A percentile compares a stretch with the other conserved stretches of the same genome.
Evolutionary conservation across 2,888 invertebrate species (phyloP).

Genomic region (Gymnosoma rotundatum): DNA sequence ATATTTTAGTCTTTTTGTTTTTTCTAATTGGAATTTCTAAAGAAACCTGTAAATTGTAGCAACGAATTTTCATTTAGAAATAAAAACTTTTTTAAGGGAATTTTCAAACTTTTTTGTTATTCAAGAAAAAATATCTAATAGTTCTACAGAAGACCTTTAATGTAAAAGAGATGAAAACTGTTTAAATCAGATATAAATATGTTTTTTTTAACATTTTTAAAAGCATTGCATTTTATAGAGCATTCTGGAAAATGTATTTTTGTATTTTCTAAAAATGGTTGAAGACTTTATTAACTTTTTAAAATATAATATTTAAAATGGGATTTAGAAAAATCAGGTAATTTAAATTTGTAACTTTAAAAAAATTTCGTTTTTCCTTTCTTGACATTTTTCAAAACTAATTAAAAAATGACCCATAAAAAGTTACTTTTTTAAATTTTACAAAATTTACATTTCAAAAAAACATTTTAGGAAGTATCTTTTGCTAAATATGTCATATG

Average conservation of each 20-base stretch:
- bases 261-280: too few relatives aligned
- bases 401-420: neutral
- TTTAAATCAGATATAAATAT: too few relatives aligned
- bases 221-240: too few relatives aligned
- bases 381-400: neutral
- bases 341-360: too few relatives aligned
- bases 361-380: too few relatives aligned
- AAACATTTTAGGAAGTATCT: neutral
- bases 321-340: too few relatives aligned
- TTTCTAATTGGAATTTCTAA: conserved; percentile 7
- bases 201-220: too few relatives aligned
- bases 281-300: too few relatives aligned
- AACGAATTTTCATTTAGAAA: conserved; percentile 3
- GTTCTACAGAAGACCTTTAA: neutral
- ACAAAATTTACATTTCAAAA: neutral
- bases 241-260: too few relatives aligned
- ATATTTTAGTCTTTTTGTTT: conserved; percentile 10
- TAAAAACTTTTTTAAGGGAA: neutral
- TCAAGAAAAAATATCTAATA: neutral
- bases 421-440: neutral
- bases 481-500: neutral
- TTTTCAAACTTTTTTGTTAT: conserved; percentile 1
- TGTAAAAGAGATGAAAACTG: neutral
- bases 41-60: neutral
- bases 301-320: neutral